phyloP scores from a whole-genome alignment of 2,888 invertebrate genomes.

The Dryococelus australis region DNA sequence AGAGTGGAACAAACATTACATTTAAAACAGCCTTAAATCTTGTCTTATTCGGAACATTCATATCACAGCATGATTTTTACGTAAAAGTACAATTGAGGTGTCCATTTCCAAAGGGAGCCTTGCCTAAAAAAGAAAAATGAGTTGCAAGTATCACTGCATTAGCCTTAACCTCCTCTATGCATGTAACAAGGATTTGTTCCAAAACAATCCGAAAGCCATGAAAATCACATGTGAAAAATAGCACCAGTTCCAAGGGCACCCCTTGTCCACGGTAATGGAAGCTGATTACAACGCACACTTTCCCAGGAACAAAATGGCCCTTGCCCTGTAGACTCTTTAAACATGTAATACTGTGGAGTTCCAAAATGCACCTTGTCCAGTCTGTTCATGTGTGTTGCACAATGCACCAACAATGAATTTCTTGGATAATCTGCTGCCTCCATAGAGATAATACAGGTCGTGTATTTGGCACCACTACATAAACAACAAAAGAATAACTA shows the following conservation, averaged over 20 bases:
- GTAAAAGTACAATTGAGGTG: no score
- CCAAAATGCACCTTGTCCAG: slow-evolving; percentile 6
- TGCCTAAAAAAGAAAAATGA: slow-evolving; percentile 3
- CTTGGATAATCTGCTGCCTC: background rate
- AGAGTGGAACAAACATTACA: no score
- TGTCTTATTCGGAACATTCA: no score
- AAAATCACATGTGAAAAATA: background rate
- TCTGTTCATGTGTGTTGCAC: background rate
- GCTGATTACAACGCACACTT: background rate
- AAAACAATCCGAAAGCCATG: background rate
- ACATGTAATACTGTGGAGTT: background rate
- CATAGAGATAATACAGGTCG: background rate
- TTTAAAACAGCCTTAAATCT: no score
- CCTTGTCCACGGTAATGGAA: slow-evolving; percentile 2
- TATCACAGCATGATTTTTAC: no score
- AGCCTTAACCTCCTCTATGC: background rate
- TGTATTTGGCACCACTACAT: background rate
- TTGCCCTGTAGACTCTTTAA: background rate
- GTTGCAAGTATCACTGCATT: background rate
- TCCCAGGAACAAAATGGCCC: background rate
- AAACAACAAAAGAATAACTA: background rate
- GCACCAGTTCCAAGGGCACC: slow-evolving; percentile 13
- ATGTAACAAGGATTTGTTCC: background rate
- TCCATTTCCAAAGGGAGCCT: slow-evolving; percentile 25
- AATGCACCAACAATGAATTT: background rate